Conservation (phyloP, 2,888 invertebrate genomes). For the Euplagia quadripunctaria region DNA sequence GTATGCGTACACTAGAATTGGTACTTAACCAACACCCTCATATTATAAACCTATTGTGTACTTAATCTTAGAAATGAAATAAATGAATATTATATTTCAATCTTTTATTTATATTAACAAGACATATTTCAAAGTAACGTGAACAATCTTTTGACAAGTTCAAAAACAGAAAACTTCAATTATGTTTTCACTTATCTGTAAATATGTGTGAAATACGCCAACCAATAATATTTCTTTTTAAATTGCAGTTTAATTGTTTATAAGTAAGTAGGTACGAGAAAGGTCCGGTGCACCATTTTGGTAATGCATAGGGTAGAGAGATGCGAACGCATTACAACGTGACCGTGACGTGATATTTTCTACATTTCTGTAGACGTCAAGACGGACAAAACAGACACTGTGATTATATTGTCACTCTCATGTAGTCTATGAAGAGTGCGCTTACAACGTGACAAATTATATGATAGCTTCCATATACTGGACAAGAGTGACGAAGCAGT, state of each 20-base stretch:
- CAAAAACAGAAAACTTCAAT: not conserved
- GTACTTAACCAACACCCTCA: too few species aligned
- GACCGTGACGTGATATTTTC: not conserved
- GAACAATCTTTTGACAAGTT: constrained; percentile 2
- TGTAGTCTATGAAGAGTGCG: too few species aligned
- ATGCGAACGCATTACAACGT: not conserved
- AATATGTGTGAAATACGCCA: not conserved
- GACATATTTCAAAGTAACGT: not conserved
- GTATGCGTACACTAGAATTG: too few species aligned
- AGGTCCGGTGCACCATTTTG: not conserved
- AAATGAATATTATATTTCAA: too few species aligned
- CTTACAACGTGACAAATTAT: not conserved
- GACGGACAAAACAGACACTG: not conserved
- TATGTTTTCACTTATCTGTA: constrained; percentile 3
- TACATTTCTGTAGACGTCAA: not conserved
- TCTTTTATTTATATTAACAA: too few species aligned
- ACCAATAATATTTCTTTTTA: not conserved
- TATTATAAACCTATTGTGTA: too few species aligned
- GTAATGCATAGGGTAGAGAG: not conserved
- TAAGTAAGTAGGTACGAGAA: not conserved
- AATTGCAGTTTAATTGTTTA: not conserved
- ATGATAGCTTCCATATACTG: not conserved
- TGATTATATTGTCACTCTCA: not conserved
- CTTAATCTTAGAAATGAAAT: too few species aligned
- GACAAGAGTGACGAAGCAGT: too few species aligned